Evolutionary conservation across 2,888 invertebrate species (phyloP).

Genomic region (Erpobdella octoculata): DNA sequence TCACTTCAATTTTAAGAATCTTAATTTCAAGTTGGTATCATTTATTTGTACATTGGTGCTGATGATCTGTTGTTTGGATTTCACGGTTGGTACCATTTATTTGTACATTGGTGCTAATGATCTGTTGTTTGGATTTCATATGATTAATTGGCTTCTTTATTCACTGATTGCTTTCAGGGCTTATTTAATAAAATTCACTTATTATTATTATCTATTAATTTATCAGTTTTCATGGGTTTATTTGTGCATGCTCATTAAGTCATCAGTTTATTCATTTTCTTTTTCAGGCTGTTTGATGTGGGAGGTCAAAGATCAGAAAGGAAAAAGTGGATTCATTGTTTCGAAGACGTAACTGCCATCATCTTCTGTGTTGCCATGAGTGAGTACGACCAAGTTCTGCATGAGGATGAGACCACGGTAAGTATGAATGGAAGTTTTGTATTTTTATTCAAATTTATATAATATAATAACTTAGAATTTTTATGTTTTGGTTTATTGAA

Average conservation of each 20-base stretch:
- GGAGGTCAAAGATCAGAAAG: slow-evolving; percentile 27
- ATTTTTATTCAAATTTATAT: no score
- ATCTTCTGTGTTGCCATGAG: slow-evolving; percentile 26
- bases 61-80: no score
- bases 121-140: neutral
- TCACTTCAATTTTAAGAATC: slow-evolving; percentile 99
- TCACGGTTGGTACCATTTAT: no score
- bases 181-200: neutral
- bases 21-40: slow-evolving; percentile 99
- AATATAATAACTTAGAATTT: no score
- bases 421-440: neutral
- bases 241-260: slow-evolving; percentile 71
- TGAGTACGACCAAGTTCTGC: slow-evolving; percentile 18
- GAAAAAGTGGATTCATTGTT: slow-evolving; percentile 28
- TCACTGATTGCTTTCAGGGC: neutral
- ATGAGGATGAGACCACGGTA: slow-evolving; percentile 25
- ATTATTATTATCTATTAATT: neutral
- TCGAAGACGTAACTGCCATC: slow-evolving; percentile 26
- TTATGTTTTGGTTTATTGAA: no score
- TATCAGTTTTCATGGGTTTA: slow-evolving; percentile 38
- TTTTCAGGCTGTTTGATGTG: slow-evolving; percentile 24
- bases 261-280: neutral
- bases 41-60: no score
- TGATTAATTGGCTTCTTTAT: neutral
- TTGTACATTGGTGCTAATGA: no score